These are phyloP conservation scores for Ammospiza maritima DNA, from an alignment of 2,797 vertebrate genomes.

Conservation along the genomic window DNA sequence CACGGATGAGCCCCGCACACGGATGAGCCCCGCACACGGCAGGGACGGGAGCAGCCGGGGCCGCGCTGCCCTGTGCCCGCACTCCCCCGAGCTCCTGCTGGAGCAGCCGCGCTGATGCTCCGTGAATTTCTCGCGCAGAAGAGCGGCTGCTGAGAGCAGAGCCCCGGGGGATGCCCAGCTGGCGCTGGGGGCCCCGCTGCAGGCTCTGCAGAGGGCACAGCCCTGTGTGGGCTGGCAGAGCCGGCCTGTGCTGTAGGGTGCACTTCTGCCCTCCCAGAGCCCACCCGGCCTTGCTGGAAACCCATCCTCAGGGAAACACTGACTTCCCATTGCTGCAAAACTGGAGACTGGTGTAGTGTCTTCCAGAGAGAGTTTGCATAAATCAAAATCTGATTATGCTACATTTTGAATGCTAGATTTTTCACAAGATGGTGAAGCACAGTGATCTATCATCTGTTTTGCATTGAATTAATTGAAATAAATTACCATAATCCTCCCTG, in stretches of 20 bases:
- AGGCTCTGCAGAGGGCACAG: neutral
- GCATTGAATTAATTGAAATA: constrained; percentile 58
- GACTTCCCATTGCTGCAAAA: neutral
- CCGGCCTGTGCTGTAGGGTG: accelerated
- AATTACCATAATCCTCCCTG: constrained; percentile 20
- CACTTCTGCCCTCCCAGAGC: neutral
- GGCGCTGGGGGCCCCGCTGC: neutral
- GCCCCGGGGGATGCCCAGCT: neutral
- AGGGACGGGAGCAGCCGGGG: no score
- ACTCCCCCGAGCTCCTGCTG: no score
- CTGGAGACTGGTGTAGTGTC: neutral
- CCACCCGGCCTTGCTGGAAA: neutral
- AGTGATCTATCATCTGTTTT: constrained; percentile 28
- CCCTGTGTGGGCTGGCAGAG: neutral
- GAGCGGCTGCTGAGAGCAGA: neutral
- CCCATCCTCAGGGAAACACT: accelerated
- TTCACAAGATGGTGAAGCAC: constrained; percentile 38
- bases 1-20: no score
- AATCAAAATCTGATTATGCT: neutral
- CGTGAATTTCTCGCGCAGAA: no score
- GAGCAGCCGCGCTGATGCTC: no score
- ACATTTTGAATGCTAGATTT: neutral
- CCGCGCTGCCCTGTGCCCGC: no score
- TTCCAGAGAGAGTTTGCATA: neutral
- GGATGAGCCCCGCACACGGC: neutral